Conservation (phyloP, 2,888 invertebrate species). For the Amorpha juglandis region DNA sequence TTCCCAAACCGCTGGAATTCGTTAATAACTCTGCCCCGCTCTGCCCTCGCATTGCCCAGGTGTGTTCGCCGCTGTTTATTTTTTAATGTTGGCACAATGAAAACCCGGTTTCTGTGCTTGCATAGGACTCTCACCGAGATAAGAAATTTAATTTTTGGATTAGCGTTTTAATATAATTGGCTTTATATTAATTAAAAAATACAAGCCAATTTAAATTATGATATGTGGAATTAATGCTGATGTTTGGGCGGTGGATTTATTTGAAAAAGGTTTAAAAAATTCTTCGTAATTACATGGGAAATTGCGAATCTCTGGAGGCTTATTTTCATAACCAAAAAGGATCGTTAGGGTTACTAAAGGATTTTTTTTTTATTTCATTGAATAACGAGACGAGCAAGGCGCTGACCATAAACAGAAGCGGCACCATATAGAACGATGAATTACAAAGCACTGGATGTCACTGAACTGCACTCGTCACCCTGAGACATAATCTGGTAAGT, state of each 20-base stretch:
- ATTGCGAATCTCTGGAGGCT: no score
- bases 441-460: no score
- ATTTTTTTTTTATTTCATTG: no score
- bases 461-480: no score
- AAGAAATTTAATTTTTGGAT: conserved; percentile 18
- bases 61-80: conserved; percentile 22
- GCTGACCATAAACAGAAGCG: no score
- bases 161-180: conserved; percentile 22
- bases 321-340: no score
- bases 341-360: no score
- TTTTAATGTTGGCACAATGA: conserved; percentile 25
- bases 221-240: background rate
- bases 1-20: conserved; percentile 36
- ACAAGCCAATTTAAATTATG: background rate
- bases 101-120: conserved; percentile 12
- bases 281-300: background rate
- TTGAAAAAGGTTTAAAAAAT: background rate
- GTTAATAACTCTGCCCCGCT: conserved; percentile 37
- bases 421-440: no score
- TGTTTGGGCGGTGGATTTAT: background rate
- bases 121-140: conserved; percentile 15
- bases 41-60: conserved; percentile 29
- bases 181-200: background rate
- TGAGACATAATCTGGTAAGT: no score
- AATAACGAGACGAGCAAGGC: no score